Conservation (phyloP, 2,797 vertebrate species). For the Chelon auratus region DNA sequence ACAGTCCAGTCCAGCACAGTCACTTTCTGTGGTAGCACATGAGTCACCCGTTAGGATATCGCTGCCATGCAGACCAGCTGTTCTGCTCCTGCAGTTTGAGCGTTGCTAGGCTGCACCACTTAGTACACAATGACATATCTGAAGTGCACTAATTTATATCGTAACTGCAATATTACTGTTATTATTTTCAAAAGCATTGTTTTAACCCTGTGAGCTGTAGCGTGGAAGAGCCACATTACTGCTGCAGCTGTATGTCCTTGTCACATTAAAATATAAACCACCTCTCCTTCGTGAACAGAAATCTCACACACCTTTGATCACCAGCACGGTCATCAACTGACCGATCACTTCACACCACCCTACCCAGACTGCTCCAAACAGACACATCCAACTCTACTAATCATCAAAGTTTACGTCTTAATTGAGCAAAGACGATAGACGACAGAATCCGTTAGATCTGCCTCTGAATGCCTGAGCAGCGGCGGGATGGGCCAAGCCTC, state of each 20-base stretch:
- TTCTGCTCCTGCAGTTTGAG: constrained; percentile 34
- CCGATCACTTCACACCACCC: constrained; percentile 2
- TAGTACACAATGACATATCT: constrained; percentile 53
- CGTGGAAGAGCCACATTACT: constrained; percentile 61
- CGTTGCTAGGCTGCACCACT: constrained; percentile 72
- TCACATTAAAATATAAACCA: background rate
- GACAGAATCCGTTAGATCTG: background rate
- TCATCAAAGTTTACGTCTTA: constrained; percentile 21
- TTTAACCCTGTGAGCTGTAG: constrained; percentile 11
- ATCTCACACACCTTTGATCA: constrained; percentile 30
- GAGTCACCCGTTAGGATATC: constrained; percentile 35
- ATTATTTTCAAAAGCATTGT: constrained; percentile 44
- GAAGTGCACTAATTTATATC: constrained; percentile 49
- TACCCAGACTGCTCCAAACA: constrained; percentile 6
- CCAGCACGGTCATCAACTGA: constrained; percentile 1
- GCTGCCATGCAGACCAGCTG: constrained; percentile 11
- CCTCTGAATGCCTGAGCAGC: constrained; percentile 18
- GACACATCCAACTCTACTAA: constrained; percentile 14
- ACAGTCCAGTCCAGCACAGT: constrained; percentile 5
- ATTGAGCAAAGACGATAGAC: constrained; percentile 24
- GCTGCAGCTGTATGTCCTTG: background rate
- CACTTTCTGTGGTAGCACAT: constrained; percentile 3
- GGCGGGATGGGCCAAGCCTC: constrained; percentile 17
- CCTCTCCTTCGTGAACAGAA: background rate
- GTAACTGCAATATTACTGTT: constrained; percentile 33